These are phyloP conservation scores for Caenorhabditis brenneri DNA, from an alignment of 1,140 invertebrate genomes.

Conservation along the genomic window DNA sequence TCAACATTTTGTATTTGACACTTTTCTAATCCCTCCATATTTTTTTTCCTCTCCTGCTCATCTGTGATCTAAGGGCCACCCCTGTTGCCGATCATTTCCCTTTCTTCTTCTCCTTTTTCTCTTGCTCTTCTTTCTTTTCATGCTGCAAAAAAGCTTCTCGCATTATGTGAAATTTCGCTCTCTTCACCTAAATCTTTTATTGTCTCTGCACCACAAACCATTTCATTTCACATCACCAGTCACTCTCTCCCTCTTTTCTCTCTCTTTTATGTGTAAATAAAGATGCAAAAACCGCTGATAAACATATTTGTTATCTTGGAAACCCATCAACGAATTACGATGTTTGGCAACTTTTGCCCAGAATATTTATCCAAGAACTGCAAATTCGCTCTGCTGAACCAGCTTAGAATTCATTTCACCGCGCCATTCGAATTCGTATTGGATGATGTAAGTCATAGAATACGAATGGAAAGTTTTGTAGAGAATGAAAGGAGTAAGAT, in stretches of 20 bases:
- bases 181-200: background rate
- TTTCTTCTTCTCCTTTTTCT: background rate
- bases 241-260: background rate
- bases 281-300: slow-evolving; percentile 10
- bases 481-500: too few species aligned
- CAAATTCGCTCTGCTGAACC: background rate
- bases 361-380: too few species aligned
- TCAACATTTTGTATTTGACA: background rate
- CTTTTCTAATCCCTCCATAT: background rate
- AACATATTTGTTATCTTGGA: background rate
- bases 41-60: background rate
- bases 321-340: background rate
- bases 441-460: too few species aligned
- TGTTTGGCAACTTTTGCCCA: background rate
- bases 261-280: slow-evolving; percentile 41
- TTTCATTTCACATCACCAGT: background rate
- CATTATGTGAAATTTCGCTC: background rate
- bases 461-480: too few species aligned
- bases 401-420: background rate
- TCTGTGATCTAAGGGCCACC: background rate
- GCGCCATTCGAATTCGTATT: background rate
- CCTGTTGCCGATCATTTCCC: background rate
- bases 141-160: background rate
- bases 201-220: background rate
- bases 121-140: background rate